These are phyloP conservation scores for Myopa tessellatipennis DNA, from an alignment of 2,888 invertebrate genomes.

Conservation along the genomic window DNA sequence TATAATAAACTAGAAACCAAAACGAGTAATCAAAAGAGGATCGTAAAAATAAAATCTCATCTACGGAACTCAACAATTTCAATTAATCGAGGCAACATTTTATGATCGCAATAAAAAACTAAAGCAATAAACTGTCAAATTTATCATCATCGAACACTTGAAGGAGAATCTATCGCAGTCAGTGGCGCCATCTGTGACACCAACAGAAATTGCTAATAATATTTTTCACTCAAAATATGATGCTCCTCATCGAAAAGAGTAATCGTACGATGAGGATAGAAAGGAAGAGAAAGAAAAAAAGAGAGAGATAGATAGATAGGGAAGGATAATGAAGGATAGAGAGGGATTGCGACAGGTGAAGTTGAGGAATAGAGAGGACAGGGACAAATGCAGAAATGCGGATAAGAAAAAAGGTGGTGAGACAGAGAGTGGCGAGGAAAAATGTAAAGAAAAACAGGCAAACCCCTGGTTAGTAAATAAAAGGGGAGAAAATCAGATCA, in stretches of 20 bases:
- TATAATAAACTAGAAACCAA: too few relatives aligned
- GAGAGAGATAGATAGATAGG: not conserved
- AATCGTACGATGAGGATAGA: not conserved
- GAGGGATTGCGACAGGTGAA: too few relatives aligned
- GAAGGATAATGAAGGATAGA: too few relatives aligned
- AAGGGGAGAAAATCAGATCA: too few relatives aligned
- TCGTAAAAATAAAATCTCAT: conserved; percentile 5
- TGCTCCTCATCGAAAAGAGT: not conserved
- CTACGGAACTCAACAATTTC: conserved; percentile 18
- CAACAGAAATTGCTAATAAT: conserved; percentile 58
- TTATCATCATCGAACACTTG: conserved; percentile 56
- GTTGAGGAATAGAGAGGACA: not conserved
- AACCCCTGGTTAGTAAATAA: too few relatives aligned
- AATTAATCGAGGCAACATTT: conserved; percentile 35
- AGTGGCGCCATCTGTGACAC: conserved; percentile 63
- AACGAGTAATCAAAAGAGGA: not conserved
- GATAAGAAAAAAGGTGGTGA: too few relatives aligned
- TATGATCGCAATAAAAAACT: conserved; percentile 32
- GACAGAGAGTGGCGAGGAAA: too few relatives aligned
- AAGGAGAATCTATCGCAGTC: not conserved
- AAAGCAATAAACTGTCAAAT: conserved; percentile 62
- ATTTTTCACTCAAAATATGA: conserved; percentile 54
- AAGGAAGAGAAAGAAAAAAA: not conserved
- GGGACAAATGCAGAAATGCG: not conserved
- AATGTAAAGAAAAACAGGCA: too few relatives aligned